A percentile compares a stretch with the other conserved stretches of the same genome.
These are phyloP conservation scores for Diploptera punctata DNA, from an alignment of 2,888 invertebrate genomes.

Conservation along the genomic window DNA sequence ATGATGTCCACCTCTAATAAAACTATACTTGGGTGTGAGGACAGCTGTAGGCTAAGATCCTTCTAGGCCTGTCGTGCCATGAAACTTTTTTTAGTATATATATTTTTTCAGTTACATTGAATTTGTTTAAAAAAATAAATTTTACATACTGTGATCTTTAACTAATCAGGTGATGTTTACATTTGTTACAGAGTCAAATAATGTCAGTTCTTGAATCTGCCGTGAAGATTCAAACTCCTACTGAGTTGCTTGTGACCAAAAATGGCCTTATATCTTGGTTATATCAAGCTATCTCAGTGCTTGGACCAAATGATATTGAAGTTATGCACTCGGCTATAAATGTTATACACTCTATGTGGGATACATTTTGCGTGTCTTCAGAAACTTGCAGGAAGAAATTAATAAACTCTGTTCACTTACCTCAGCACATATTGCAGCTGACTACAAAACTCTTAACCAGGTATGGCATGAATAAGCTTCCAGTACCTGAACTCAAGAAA, in stretches of 20 bases:
- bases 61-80: no score
- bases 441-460: conserved; percentile 40
- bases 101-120: no score
- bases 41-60: no score
- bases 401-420: not conserved
- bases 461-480: not conserved
- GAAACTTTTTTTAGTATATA: no score
- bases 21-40: no score
- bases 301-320: conserved; percentile 45
- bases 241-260: conserved; percentile 66
- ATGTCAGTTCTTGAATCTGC: conserved; percentile 68
- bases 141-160: no score
- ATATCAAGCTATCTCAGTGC: conserved; percentile 50
- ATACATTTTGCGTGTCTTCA: not conserved
- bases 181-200: no score
- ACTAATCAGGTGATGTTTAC: no score
- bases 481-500: conserved; percentile 18
- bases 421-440: not conserved
- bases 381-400: not conserved
- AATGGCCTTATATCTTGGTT: conserved; percentile 79
- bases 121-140: no score
- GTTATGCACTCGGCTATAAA: not conserved
- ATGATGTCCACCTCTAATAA: no score
- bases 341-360: not conserved
- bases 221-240: conserved; percentile 68